Conservation (phyloP, 2,113 vertebrate species). For the Pongo abelii region DNA sequence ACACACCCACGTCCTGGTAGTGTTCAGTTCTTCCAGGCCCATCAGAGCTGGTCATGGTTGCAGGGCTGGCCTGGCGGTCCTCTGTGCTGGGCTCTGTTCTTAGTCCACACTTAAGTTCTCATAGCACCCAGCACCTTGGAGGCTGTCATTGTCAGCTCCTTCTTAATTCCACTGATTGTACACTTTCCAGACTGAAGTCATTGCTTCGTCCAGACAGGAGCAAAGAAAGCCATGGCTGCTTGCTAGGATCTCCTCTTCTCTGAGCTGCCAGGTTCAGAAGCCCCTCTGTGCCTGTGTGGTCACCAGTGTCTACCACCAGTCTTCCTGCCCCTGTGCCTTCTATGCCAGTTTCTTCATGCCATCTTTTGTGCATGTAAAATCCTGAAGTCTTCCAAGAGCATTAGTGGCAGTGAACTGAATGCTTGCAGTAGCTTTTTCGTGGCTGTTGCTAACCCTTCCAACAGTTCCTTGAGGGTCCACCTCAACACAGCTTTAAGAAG, state of each 20-base stretch:
- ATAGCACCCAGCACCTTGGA: background rate
- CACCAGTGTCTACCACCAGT: too few species aligned
- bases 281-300: background rate
- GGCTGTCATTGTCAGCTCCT: background rate
- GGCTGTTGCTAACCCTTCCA: too few species aligned
- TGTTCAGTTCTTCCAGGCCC: background rate
- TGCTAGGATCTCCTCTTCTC: background rate
- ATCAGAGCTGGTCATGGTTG: background rate
- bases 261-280: background rate
- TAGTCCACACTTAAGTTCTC: background rate
- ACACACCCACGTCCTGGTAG: background rate
- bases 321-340: background rate
- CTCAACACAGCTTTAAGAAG: background rate
- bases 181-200: background rate
- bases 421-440: background rate
- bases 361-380: rapidly evolving
- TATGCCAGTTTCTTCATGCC: background rate
- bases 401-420: background rate
- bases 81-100: background rate
- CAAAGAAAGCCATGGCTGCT: too few species aligned
- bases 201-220: background rate
- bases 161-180: background rate
- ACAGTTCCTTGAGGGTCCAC: background rate
- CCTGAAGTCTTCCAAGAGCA: background rate
- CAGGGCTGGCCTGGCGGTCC: background rate